A percentile compares a stretch with the other conserved stretches of the same genome.
Conservation (phyloP, 1,140 invertebrate genomes). For the Cydia splendana region DNA sequence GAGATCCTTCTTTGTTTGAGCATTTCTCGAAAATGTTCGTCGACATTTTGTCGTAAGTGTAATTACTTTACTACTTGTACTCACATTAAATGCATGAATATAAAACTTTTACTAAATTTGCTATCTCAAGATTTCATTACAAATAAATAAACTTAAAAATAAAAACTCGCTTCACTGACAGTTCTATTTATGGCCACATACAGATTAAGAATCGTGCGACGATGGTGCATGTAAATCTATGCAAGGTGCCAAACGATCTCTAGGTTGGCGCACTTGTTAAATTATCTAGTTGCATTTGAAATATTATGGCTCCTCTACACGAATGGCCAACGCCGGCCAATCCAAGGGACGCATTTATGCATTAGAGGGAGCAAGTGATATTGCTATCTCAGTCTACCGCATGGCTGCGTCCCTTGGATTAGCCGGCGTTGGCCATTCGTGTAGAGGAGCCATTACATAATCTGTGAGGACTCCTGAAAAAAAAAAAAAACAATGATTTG, state of each 20-base stretch:
- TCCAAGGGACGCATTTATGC: too few relatives aligned
- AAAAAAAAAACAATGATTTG: constrained; percentile 30
- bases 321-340: too few relatives aligned
- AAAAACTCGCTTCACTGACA: constrained; percentile 16
- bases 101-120: constrained; percentile 5
- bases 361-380: too few relatives aligned
- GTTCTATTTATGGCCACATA: constrained; percentile 5
- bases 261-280: background rate
- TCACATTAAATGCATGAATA: constrained; percentile 24
- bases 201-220: too few relatives aligned
- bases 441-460: too few relatives aligned
- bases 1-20: constrained; percentile 65
- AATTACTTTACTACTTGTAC: constrained; percentile 7
- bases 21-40: constrained; percentile 64
- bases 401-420: too few relatives aligned
- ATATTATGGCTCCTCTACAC: too few relatives aligned
- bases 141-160: constrained; percentile 25
- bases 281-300: background rate
- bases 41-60: constrained; percentile 47
- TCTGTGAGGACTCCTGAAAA: constrained; percentile 1
- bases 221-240: too few relatives aligned
- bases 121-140: constrained; percentile 1
- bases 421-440: too few relatives aligned
- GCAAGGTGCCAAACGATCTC: background rate
- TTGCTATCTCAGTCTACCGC: too few relatives aligned